phyloP scores from a whole-genome alignment of 1,140 invertebrate genomes.

The Reticulitermes speratus region DNA sequence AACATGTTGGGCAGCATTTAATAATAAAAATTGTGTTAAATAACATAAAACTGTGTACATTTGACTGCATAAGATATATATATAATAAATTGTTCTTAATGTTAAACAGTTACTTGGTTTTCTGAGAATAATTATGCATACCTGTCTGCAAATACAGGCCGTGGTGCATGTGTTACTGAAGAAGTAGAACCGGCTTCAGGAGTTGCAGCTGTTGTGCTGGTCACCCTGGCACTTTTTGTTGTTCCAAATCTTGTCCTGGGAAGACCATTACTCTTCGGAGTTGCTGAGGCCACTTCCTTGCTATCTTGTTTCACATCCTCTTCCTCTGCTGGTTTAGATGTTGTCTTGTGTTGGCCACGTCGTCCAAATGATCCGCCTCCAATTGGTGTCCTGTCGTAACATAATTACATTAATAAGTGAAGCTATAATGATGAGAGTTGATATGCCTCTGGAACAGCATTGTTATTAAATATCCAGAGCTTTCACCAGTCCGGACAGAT shows the following conservation, averaged over 20 bases:
- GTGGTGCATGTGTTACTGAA: neutral
- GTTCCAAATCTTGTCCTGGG: neutral
- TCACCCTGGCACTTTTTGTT: neutral
- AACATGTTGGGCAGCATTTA: too few species aligned
- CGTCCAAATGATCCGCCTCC: neutral
- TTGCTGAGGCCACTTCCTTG: neutral
- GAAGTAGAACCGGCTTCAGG: neutral
- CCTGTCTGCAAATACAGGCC: constrained; percentile 6
- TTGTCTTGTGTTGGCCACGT: constrained; percentile 5
- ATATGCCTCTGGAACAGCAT: too few species aligned
- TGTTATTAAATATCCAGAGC: too few species aligned
- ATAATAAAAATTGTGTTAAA: too few species aligned
- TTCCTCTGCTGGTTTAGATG: neutral
- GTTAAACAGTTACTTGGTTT: too few species aligned
- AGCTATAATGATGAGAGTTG: too few species aligned
- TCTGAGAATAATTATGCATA: neutral
- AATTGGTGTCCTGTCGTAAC: neutral
- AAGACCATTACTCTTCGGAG: neutral
- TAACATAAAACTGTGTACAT: too few species aligned
- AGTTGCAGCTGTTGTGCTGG: neutral
- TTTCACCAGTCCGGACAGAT: too few species aligned
- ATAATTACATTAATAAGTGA: neutral
- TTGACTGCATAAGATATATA: too few species aligned
- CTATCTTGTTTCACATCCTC: neutral
- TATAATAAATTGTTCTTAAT: too few species aligned